phyloP scores from a whole-genome alignment of 2,113 vertebrate species.

The Macroglossus sobrinus region DNA sequence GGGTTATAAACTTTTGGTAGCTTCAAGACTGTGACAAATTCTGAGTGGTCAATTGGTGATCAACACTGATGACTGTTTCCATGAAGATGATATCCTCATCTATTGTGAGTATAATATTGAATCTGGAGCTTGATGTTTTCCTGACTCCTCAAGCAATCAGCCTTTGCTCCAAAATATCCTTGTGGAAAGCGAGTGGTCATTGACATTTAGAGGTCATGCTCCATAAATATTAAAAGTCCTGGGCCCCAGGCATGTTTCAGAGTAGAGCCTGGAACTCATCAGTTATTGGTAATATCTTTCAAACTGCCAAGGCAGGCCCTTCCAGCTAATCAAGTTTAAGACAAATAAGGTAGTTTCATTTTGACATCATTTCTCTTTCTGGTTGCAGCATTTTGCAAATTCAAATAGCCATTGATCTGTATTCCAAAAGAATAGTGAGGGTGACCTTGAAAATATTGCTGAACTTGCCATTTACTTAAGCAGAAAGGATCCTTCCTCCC shows the following conservation, averaged over 20 bases:
- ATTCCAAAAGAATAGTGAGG: background rate
- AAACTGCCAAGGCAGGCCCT: constrained; percentile 42
- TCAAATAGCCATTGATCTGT: background rate
- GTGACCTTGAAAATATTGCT: constrained; percentile 32
- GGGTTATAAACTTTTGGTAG: background rate
- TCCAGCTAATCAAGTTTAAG: constrained; percentile 49
- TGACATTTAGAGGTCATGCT: constrained; percentile 55
- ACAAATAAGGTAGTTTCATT: background rate
- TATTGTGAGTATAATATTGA: background rate
- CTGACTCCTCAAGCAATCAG: background rate
- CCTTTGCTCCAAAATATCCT: constrained; percentile 47
- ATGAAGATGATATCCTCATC: constrained; percentile 8
- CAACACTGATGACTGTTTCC: background rate
- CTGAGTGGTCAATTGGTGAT: background rate
- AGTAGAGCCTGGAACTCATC: background rate
- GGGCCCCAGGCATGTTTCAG: background rate
- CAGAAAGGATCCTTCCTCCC: background rate
- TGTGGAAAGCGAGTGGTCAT: constrained; percentile 29
- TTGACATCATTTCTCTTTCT: constrained; percentile 8
- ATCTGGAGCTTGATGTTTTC: constrained; percentile 4
- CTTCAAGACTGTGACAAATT: background rate
- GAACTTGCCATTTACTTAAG: constrained; percentile 27
- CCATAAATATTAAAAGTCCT: constrained; percentile 64
- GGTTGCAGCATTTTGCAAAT: constrained; percentile 35
- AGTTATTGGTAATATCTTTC: constrained; percentile 44